phyloP scores from a whole-genome alignment of 1,140 invertebrate genomes.

The Lethocerus indicus region DNA sequence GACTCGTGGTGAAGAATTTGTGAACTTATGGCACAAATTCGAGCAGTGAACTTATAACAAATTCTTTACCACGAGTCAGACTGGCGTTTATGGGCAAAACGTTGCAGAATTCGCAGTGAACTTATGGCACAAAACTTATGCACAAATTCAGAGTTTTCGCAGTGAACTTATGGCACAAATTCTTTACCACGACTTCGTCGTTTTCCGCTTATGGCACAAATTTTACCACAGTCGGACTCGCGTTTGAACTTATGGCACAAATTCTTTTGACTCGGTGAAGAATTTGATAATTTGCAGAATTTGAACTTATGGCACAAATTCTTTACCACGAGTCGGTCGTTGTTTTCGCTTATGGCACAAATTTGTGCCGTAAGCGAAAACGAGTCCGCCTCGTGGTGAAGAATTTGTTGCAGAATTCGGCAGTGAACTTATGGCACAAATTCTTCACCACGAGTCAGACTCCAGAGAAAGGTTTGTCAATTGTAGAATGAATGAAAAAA shows the following conservation, averaged over 20 bases:
- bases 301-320: conserved; percentile 1
- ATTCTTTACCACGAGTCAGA: too few species aligned
- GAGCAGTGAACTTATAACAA: too few species aligned
- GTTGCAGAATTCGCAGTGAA: too few species aligned
- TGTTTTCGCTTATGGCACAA: too few species aligned
- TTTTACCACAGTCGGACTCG: too few species aligned
- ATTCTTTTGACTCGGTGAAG: neutral
- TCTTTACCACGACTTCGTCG: too few species aligned
- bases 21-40: too few species aligned
- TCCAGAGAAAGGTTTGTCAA: neutral
- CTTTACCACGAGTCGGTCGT: too few species aligned
- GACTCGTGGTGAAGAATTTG: too few species aligned
- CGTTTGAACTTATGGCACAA: too few species aligned
- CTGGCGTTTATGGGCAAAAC: too few species aligned
- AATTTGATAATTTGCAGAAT: neutral
- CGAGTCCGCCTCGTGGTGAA: neutral
- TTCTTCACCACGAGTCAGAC: neutral
- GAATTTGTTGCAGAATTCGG: neutral
- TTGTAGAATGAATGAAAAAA: conserved; percentile 2
- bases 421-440: conserved; percentile 1
- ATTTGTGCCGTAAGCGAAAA: neutral
- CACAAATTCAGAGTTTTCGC: neutral
- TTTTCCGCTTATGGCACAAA: too few species aligned
- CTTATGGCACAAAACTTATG: neutral
- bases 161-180: neutral